Evolutionary conservation across 2,888 invertebrate genomes (phyloP), one percentile per base, ranked within the genome.

Genomic region (Nudaria mundana): DNA sequence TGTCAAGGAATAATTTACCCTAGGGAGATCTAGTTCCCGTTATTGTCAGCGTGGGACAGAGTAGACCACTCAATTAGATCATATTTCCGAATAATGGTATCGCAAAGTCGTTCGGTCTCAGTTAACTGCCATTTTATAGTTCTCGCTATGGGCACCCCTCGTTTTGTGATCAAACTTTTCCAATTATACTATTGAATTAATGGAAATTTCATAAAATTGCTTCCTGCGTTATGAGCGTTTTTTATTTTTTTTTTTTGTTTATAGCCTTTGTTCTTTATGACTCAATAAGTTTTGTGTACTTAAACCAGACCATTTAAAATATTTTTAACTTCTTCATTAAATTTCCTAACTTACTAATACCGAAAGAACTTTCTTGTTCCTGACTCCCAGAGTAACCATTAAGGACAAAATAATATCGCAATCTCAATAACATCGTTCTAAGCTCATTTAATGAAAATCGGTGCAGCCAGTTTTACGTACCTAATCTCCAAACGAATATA

Each of bases 41-140:
- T 63, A 61, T 58, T 51, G 49, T 51, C 42, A 47, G 47, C 43
- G 34, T 53, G 50, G 57, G 57, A 49, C 51, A 49, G 45, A 37
- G 52, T 56, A 52, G 56, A 64, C 63, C 54, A 67, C 66, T 73
- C 68, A 71, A 75, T 76, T 71, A 68, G 59, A 63, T 63, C 67
- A 63, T 75, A 71, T 75, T 73, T 75, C 72, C 71, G 63, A 57
- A 61, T 76, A 78, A 77, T 74, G 71, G 68, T 75, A 78, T 75
- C 63, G 75, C 73, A 73, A 71, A 74, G 71, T 74, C 76, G 72
- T 76, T 76, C 50, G 52, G 58, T 62, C 46, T 44, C 52, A 62
- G 66, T 71, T 78, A 75, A 80, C 73, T 71, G 76, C 73, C 62
- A 79, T 78, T 78, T 80, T 79, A 79, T 79, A 78, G 79, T 78